Percentiles rank a stretch among this genome's conserved stretches.
Conservation (phyloP, 2,797 vertebrate genomes). For the Platalea minor region DNA sequence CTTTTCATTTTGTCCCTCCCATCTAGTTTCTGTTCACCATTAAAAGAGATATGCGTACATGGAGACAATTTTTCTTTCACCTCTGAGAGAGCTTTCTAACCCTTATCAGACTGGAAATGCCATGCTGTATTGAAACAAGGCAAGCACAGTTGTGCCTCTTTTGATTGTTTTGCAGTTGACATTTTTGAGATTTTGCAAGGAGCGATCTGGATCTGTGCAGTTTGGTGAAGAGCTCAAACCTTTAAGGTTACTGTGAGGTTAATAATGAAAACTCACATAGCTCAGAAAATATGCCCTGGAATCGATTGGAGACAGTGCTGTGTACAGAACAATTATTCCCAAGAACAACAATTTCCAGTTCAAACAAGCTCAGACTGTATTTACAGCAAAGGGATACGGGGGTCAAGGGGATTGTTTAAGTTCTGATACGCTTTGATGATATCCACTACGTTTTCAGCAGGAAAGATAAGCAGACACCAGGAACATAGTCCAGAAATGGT, state of each 20-base stretch:
- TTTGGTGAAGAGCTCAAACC: neutral
- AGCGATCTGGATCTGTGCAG: neutral
- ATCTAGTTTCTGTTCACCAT: neutral
- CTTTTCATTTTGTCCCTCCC: neutral
- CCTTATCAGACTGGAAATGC: neutral
- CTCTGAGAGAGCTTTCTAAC: neutral
- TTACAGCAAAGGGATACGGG: neutral
- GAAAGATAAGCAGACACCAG: constrained; percentile 52
- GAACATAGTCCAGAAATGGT: neutral
- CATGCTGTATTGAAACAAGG: neutral
- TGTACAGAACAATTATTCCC: neutral
- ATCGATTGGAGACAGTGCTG: neutral
- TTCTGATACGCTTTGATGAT: constrained; percentile 50
- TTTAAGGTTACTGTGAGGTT: neutral
- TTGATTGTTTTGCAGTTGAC: neutral
- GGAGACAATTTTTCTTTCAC: neutral
- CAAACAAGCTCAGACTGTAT: constrained; percentile 20
- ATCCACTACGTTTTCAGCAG: constrained; percentile 23
- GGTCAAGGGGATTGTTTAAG: constrained; percentile 27
- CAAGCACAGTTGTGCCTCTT: neutral
- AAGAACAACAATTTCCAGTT: constrained; percentile 31
- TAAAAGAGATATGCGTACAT: neutral
- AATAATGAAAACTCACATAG: neutral
- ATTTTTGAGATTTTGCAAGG: neutral
- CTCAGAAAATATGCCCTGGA: neutral